phyloP scores from a whole-genome alignment of 2,888 invertebrate genomes.

The Luffia ferchaultella region DNA sequence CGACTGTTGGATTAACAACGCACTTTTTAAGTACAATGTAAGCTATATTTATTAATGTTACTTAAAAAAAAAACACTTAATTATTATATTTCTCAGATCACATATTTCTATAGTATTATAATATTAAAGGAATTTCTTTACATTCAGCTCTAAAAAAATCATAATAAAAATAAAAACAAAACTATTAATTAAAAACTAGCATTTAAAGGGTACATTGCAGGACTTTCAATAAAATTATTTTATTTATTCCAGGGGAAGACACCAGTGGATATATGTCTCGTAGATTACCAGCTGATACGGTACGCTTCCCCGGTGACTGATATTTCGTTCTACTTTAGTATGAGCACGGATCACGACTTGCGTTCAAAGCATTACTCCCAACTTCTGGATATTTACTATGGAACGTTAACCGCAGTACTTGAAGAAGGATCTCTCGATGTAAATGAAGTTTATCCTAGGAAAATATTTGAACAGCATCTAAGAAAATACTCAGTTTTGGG shows the following conservation, averaged over 20 bases:
- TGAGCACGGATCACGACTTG: conserved; percentile 34
- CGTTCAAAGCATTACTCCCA: conserved; percentile 29
- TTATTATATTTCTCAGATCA: no score
- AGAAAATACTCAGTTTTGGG: conserved; percentile 37
- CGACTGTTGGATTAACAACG: conserved; percentile 47
- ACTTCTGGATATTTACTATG: conserved; percentile 35
- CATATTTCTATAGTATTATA: no score
- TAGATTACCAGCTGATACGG: conserved; percentile 37
- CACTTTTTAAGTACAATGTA: conserved; percentile 36
- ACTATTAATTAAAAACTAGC: no score
- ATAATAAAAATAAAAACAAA: no score
- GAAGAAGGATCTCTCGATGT: conserved; percentile 28
- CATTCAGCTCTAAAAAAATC: no score
- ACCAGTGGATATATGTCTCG: conserved; percentile 35
- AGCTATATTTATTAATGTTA: conserved; percentile 8
- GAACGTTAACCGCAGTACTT: conserved; percentile 35
- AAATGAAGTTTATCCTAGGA: conserved; percentile 30
- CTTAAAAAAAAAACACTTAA: neutral
- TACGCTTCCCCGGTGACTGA: conserved; percentile 42
- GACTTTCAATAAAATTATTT: no score
- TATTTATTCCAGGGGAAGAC: conserved; percentile 32
- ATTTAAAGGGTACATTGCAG: no score
- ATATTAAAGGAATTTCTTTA: no score
- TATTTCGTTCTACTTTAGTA: conserved; percentile 39
- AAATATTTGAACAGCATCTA: conserved; percentile 32